Base-by-base conservation (phyloP, 2,113 vertebrate genomes). In the Maccullochella peelii region DNA sequence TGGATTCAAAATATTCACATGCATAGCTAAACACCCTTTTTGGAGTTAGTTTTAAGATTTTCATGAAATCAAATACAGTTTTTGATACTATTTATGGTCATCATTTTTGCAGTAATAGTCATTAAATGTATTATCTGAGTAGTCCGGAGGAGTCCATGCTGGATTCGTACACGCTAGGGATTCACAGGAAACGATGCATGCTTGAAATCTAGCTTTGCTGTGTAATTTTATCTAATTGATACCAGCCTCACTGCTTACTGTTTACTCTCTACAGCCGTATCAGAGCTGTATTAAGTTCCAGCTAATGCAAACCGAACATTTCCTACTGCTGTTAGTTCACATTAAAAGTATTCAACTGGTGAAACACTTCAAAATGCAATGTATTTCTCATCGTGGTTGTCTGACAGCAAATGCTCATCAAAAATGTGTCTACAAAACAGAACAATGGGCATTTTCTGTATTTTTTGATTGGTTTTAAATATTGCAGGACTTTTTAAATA, bases 1-100 rank as follows among this genome's bases (percentile, higher is more conserved):
- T 77, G 67, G 50, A 49, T 59, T 80, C 33, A 47, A 74, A 38
- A 61, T 25, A 30, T 47, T 63, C 12, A 18, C 42, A 23, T 71
- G 47, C 18, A n/a, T 10, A 23, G 11, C 33, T 47, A n/a, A 79
- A 59, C 14, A 47, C 21, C 21, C 44, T 40, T 80, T 71, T 42
- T 11, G 6, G 61, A 38, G 20, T 49, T 12, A n/a, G n/a, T n/a
- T n/a, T 4, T n/a, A 18, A 20, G 8, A 40, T 30, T 59, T 73
- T 61, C 2, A 36, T 44, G 1, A 44, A 54, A 55, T 63, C 38
- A 10, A 30, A 38, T 61, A 1, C 4, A 1, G 5, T 18, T 50
- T 38, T 38, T 52, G 20, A 23, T 44, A 8, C n/a, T 16, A 71
- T 57, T 42, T 30, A 15, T 33, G 42, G 44, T 38, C 15, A 67